Evolutionary conservation across 1,140 invertebrate genomes (phyloP).

Genomic region (Leptinotarsa defecta): DNA sequence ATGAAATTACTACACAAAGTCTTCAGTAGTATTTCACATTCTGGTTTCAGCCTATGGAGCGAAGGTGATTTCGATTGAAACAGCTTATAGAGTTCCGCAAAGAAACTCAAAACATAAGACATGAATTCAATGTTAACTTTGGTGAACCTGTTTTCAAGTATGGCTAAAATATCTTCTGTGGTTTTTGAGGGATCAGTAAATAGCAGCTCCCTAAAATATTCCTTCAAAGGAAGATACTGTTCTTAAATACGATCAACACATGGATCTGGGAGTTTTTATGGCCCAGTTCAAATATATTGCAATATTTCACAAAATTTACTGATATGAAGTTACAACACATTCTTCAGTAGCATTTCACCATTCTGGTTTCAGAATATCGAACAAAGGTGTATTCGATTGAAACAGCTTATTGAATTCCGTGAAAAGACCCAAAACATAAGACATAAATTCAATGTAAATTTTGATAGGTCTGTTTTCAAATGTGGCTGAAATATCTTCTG

Average conservation of each 20-base stretch:
- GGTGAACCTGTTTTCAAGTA: no score
- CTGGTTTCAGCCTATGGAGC: not conserved
- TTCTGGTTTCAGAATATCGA: conserved; percentile 46
- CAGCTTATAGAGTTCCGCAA: not conserved
- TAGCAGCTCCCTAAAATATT: no score
- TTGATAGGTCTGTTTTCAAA: conserved; percentile 43
- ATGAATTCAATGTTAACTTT: no score
- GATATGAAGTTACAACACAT: conserved; percentile 22
- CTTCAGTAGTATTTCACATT: not conserved
- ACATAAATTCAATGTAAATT: conserved; percentile 51
- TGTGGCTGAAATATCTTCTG: conserved; percentile 45
- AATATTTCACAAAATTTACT: not conserved
- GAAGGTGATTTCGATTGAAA: not conserved
- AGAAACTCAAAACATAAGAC: no score
- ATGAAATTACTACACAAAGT: not conserved
- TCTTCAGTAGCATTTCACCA: conserved; percentile 33
- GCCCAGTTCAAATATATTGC: not conserved
- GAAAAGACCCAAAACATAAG: conserved; percentile 43
- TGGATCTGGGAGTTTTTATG: not conserved
- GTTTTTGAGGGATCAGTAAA: no score
- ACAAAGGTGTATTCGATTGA: conserved; percentile 47
- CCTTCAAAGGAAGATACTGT: no score
- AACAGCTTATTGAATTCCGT: conserved; percentile 50
- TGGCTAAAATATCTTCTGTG: no score
- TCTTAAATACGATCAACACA: not conserved